These are phyloP conservation scores for Patella depressa DNA, from an alignment of 2,888 invertebrate species.

Conservation along the genomic window DNA sequence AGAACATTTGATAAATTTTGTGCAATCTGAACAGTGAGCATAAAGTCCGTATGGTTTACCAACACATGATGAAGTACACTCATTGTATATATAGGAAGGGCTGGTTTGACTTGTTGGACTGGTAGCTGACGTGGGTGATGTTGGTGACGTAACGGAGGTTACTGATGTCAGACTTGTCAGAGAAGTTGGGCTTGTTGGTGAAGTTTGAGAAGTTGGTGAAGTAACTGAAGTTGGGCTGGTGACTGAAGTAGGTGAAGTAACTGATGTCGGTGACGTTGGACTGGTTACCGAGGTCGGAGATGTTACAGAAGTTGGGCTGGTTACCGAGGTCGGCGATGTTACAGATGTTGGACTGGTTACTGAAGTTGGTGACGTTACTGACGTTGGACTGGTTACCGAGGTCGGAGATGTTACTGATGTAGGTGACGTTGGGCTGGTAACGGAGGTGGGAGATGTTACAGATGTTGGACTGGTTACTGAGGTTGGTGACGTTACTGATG, in stretches of 20 bases:
- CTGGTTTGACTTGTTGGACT: background rate
- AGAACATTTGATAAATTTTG: background rate
- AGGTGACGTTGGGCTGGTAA: background rate
- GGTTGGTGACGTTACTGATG: background rate
- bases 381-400: background rate
- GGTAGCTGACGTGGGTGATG: no score
- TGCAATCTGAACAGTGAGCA: background rate
- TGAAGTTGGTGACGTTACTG: background rate
- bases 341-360: background rate
- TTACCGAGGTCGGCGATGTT: background rate
- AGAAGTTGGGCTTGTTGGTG: background rate
- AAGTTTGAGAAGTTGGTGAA: background rate
- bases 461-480: background rate
- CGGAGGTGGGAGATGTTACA: background rate
- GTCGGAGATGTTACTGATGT: background rate
- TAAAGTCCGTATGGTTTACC: conserved; percentile 1
- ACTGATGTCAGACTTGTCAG: background rate
- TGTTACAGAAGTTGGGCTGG: background rate
- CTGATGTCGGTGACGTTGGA: background rate
- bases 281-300: background rate
- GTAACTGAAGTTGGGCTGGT: background rate
- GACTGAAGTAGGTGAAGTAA: background rate
- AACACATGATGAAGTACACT: background rate
- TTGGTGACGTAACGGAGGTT: background rate
- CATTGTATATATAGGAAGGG: background rate